Evolutionary conservation across 2,888 invertebrate genomes (phyloP).

Genomic region (Nezara viridula): DNA sequence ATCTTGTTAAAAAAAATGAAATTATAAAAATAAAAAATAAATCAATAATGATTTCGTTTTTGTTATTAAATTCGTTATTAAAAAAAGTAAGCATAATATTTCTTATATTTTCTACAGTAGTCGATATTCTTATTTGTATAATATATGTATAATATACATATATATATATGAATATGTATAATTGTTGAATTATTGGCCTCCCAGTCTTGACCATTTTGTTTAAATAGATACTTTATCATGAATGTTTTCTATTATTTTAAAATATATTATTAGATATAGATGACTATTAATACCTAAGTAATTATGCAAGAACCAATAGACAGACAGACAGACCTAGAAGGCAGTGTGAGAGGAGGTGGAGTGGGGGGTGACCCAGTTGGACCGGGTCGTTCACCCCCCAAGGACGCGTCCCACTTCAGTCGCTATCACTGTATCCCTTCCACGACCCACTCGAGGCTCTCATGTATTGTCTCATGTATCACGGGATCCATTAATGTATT

Average conservation of each 20-base stretch:
- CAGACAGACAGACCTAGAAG: background rate
- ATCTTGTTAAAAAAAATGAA: no score
- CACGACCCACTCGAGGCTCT: background rate
- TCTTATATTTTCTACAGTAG: no score
- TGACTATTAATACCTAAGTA: background rate
- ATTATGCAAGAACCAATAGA: background rate
- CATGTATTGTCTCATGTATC: conserved; percentile 34
- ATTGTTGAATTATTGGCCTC: background rate
- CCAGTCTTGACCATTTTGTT: no score
- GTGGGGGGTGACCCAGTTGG: conserved; percentile 31
- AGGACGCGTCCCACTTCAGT: conserved; percentile 52
- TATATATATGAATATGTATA: background rate
- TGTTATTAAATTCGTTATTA: no score
- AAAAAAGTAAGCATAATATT: no score
- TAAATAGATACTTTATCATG: background rate
- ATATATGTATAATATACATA: no score
- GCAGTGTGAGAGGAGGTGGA: background rate
- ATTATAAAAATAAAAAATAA: no score
- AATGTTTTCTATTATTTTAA: background rate
- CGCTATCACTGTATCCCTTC: conserved; percentile 40
- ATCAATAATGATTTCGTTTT: no score
- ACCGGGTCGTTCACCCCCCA: conserved; percentile 42
- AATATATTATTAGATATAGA: background rate
- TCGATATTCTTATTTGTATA: no score
- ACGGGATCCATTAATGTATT: background rate